Evolutionary conservation across 92 coral and sea anemone genomes (phyloP).

Genomic region (Phenganax stokvisi): DNA sequence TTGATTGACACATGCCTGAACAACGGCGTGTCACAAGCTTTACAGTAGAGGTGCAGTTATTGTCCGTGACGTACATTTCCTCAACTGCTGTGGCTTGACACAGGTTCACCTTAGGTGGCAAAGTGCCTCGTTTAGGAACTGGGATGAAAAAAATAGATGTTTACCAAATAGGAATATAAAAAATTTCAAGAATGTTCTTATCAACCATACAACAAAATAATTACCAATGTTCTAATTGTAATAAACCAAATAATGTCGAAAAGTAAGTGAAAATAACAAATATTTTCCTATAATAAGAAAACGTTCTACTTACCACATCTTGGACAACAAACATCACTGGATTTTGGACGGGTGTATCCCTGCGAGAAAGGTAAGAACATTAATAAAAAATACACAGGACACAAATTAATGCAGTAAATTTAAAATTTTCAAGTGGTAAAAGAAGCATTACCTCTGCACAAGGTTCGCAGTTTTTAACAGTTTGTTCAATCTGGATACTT

Average conservation of each 20-base stretch:
- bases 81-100: slow-evolving; percentile 24
- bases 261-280: background rate
- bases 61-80: slow-evolving; percentile 6
- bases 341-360: slow-evolving; percentile 44
- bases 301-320: slow-evolving; percentile 31
- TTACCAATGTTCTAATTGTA: too few relatives aligned
- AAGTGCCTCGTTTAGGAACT: slow-evolving; percentile 37
- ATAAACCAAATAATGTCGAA: too few relatives aligned
- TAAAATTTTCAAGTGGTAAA: background rate
- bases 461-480: slow-evolving; percentile 51
- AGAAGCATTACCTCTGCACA: slow-evolving; percentile 62
- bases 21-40: slow-evolving; percentile 39
- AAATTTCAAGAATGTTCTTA: too few relatives aligned
- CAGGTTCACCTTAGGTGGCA: background rate
- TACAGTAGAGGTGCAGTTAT: slow-evolving; percentile 54
- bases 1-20: slow-evolving; percentile 50
- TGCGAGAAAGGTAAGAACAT: slow-evolving; percentile 9
- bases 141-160: background rate
- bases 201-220: too few relatives aligned
- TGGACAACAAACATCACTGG: slow-evolving; percentile 51
- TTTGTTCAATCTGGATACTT: slow-evolving; percentile 66
- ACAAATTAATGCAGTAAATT: background rate
- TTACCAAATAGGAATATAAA: too few relatives aligned
- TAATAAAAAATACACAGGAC: background rate
- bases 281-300: background rate